phyloP scores from a whole-genome alignment of 2,888 invertebrate genomes.

The Drosophila rubida region DNA sequence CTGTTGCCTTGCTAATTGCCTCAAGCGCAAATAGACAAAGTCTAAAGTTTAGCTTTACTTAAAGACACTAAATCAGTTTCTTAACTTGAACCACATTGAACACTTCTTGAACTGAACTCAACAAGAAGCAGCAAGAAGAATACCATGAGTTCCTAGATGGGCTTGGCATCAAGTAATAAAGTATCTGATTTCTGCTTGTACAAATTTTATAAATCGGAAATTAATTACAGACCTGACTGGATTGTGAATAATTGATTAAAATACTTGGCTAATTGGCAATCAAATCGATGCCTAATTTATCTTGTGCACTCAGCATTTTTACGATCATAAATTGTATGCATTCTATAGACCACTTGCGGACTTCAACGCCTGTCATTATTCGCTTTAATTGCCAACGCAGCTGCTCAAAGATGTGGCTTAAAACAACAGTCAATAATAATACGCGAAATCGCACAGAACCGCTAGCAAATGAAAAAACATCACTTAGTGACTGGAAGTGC shows the following conservation, averaged over 20 bases:
- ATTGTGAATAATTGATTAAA: slow-evolving; percentile 47
- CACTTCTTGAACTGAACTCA: slow-evolving; percentile 10
- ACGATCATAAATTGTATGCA: slow-evolving; percentile 15
- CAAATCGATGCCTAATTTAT: slow-evolving; percentile 20
- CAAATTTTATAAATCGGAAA: not conserved
- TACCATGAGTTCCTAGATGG: slow-evolving; percentile 20
- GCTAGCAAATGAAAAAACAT: slow-evolving; percentile 19
- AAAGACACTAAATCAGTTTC: not conserved
- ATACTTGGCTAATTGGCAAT: not conserved
- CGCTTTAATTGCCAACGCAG: slow-evolving; percentile 42
- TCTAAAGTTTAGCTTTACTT: slow-evolving; percentile 32
- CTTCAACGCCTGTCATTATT: slow-evolving; percentile 42
- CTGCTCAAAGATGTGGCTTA: slow-evolving; percentile 12
- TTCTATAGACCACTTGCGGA: slow-evolving; percentile 27
- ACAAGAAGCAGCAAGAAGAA: not conserved
- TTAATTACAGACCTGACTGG: slow-evolving; percentile 51
- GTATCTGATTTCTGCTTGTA: not conserved
- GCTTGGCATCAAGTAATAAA: slow-evolving; percentile 37
- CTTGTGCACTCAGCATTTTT: slow-evolving; percentile 22
- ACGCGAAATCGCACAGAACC: slow-evolving; percentile 13
- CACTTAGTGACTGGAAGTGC: slow-evolving; percentile 9
- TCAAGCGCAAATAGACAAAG: slow-evolving; percentile 33
- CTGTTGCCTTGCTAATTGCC: slow-evolving; percentile 40
- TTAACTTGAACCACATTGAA: not conserved
- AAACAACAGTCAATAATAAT: slow-evolving; percentile 24